Percentiles rank a stretch among this genome's conserved stretches.
Conservation (phyloP, 1,140 invertebrate species). For the Drosophila albomicans region DNA sequence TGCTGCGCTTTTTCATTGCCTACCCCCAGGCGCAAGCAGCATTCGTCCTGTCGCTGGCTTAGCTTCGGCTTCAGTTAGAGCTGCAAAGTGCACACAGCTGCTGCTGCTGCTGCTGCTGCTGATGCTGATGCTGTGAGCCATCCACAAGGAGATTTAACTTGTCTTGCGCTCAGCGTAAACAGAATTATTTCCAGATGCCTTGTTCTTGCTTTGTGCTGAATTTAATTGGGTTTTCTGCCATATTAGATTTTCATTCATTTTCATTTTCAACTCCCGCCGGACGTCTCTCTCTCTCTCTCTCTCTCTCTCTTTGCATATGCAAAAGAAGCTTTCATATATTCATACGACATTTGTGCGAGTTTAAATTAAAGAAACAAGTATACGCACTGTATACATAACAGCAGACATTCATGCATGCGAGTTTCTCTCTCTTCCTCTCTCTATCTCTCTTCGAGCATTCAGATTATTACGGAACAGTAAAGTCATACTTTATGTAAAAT, state of each 20-base stretch:
- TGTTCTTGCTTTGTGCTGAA: slow-evolving; percentile 60
- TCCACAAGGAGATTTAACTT: slow-evolving; percentile 71
- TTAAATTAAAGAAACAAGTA: slow-evolving; percentile 13
- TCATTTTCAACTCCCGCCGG: slow-evolving; percentile 1
- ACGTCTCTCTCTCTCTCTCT: not conserved
- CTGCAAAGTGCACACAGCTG: slow-evolving; percentile 44
- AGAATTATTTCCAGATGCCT: slow-evolving; percentile 69
- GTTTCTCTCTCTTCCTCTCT: not conserved
- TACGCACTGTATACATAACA: not conserved
- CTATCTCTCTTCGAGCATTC: slow-evolving; percentile 17
- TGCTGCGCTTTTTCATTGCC: slow-evolving; percentile 31
- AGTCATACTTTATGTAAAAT: slow-evolving; percentile 44
- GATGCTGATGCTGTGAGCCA: not conserved
- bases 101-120: slow-evolving; percentile 19
- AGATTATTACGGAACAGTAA: slow-evolving; percentile 25
- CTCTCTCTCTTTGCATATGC: slow-evolving; percentile 5
- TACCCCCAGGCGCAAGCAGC: slow-evolving; percentile 37
- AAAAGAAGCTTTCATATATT: slow-evolving; percentile 3
- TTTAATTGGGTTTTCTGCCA: slow-evolving; percentile 81
- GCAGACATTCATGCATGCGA: not conserved
- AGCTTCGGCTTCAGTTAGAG: not conserved
- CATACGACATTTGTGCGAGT: slow-evolving; percentile 8
- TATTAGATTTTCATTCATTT: slow-evolving; percentile 71
- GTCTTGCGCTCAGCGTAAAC: slow-evolving; percentile 66
- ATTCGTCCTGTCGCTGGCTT: not conserved